Evolutionary conservation across 2,888 invertebrate species (phyloP).

Genomic region (Boloria euphrosyne): DNA sequence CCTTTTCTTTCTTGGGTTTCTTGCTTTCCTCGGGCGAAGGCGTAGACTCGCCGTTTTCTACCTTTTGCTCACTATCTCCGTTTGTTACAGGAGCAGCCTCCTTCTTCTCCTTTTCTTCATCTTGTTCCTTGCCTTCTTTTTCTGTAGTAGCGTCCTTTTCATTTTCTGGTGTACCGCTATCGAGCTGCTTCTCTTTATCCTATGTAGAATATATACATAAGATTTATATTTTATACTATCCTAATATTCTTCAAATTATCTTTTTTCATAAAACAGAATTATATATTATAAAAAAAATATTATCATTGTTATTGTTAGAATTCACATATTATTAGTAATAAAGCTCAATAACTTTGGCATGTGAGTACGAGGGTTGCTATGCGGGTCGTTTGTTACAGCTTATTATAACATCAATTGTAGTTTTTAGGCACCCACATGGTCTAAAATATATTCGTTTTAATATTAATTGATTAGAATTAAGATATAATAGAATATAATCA

Average conservation of each 20-base stretch:
- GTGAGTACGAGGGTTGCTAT: conserved; percentile 24
- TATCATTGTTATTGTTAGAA: conserved; percentile 31
- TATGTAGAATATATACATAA: conserved; percentile 45
- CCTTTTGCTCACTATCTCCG: conserved; percentile 71
- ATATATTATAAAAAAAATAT: too few species aligned
- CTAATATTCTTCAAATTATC: neutral
- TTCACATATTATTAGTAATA: conserved; percentile 24
- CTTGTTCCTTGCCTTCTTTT: conserved; percentile 77
- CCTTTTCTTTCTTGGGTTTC: conserved; percentile 86
- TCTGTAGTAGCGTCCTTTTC: conserved; percentile 87
- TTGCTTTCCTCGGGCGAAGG: conserved; percentile 76
- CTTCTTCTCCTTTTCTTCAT: conserved; percentile 51
- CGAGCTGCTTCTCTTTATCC: conserved; percentile 83
- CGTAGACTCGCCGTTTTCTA: conserved; percentile 66
- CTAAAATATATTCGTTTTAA: conserved; percentile 10
- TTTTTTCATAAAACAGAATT: neutral
- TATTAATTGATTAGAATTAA: neutral
- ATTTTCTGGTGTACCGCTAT: conserved; percentile 83
- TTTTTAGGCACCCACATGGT: conserved; percentile 28
- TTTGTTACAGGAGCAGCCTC: conserved; percentile 63
- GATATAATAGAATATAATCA: neutral
- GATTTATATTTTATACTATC: too few species aligned
- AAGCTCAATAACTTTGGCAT: conserved; percentile 25
- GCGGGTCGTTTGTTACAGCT: conserved; percentile 31
- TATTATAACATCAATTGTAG: conserved; percentile 25